phyloP scores from a whole-genome alignment of 1,140 invertebrate genomes.

The Drosophila ercepeae region DNA sequence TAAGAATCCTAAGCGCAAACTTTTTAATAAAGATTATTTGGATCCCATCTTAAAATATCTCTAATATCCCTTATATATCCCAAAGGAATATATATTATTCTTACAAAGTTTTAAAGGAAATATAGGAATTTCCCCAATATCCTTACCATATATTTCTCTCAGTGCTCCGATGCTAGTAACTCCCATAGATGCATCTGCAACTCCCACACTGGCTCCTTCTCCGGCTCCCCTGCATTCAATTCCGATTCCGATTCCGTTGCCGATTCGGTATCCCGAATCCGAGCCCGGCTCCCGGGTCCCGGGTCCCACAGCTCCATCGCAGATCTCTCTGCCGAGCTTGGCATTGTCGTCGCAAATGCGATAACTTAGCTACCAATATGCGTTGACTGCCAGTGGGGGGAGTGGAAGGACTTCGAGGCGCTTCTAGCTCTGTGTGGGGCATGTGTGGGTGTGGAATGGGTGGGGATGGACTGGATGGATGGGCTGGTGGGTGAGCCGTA shows the following conservation, averaged over 20 bases:
- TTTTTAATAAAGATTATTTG: too few species aligned
- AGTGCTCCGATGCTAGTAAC: constrained; percentile 16
- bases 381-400: constrained; percentile 65
- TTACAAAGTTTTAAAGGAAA: too few species aligned
- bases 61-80: too few species aligned
- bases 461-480: constrained; percentile 38
- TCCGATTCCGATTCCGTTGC: constrained; percentile 47
- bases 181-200: constrained; percentile 3
- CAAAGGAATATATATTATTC: too few species aligned
- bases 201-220: neutral
- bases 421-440: constrained; percentile 13
- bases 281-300: too few species aligned
- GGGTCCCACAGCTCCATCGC: constrained; percentile 38
- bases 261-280: too few species aligned
- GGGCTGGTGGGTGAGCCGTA: constrained; percentile 31
- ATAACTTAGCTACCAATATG: constrained; percentile 82
- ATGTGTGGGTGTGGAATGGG: constrained; percentile 4
- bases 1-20: too few species aligned
- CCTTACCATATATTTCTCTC: neutral
- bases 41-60: too few species aligned
- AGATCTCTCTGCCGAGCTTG: constrained; percentile 37
- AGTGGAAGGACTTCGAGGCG: neutral
- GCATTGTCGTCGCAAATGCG: constrained; percentile 82
- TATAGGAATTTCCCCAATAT: neutral
- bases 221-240: constrained; percentile 32